Evolutionary conservation across 2,113 vertebrate genomes (phyloP), one percentile per base, ranked within the genome.

Genomic region (Garra rufa): DNA sequence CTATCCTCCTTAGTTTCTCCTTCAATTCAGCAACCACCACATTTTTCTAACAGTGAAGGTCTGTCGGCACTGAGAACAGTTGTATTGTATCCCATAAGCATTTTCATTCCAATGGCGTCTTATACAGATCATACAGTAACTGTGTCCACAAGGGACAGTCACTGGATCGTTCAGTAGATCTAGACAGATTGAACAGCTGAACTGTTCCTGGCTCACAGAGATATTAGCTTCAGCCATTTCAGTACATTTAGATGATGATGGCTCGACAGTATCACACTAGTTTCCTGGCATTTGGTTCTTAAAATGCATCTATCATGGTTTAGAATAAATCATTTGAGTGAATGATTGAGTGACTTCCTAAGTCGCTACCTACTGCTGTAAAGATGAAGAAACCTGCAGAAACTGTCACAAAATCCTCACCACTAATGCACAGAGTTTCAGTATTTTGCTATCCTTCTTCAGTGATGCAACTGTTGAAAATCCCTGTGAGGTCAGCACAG

Each of bases 401-500:
- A 30, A 9, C 0, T 15, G 46, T 48, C 14, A 2, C 8, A 26
- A 34, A 34, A 34, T 1, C 3, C 28, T 69, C 34, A 41, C 9
- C 34, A 21, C 9, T 43, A n/a, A 70, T 70, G 19, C 19, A 70
- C 4, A n/a, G 38, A 70, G 13, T 21, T 13, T 17, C 1, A 4
- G 11, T 15, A 44, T 50, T 50, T 48, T 30, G 46, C 8, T 50
- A 24, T 52, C 14, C 26, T 59, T 44, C 10, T 50, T 26, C 48
- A 8, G 38, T 63, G 28, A 80, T 9, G 9, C 9, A 34, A 3
- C 15, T 55, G 9, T 43, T 21, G 19, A 67, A 67, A 17, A 41
- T 78, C 34, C 34, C 21, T 44, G n/a, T 63, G 76, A 79, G 55
- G 55, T 63, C 55, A 38, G 11, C 19, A 59, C 52, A 55, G 57